Evolutionary conservation across 2,888 invertebrate genomes (phyloP).

Genomic region (Argyra leucocephala): DNA sequence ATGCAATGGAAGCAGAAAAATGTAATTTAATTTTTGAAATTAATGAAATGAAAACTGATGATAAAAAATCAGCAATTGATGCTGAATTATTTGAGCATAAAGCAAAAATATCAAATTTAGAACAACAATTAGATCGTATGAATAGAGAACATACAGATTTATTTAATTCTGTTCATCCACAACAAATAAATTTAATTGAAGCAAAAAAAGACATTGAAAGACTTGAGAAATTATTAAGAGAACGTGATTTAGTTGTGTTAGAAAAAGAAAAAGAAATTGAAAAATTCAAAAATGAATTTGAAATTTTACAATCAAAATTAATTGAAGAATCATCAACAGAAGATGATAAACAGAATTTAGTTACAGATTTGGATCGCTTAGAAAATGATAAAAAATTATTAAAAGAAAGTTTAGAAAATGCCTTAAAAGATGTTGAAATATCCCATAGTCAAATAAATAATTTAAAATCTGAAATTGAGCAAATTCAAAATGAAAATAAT

Average conservation of each 20-base stretch:
- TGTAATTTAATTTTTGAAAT: constrained; percentile 33
- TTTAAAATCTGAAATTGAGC: constrained; percentile 22
- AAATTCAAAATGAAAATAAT: constrained; percentile 16
- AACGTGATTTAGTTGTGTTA: constrained; percentile 17
- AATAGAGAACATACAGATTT: constrained; percentile 32
- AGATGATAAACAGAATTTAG: constrained; percentile 20
- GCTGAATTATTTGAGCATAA: constrained; percentile 24
- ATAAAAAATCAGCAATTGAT: constrained; percentile 26
- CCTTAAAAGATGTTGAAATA: constrained; percentile 13
- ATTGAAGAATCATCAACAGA: constrained; percentile 20
- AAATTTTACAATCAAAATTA: constrained; percentile 18
- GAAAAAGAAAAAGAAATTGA: constrained; percentile 24
- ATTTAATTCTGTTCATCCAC: constrained; percentile 29
- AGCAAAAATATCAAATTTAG: constrained; percentile 27
- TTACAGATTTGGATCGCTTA: constrained; percentile 18
- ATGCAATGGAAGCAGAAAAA: constrained; percentile 32
- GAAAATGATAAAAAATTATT: constrained; percentile 23
- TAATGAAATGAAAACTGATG: constrained; percentile 31
- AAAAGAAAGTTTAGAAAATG: constrained; percentile 23
- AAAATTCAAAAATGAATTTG: constrained; percentile 19
- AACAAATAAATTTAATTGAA: constrained; percentile 27
- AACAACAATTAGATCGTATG: constrained; percentile 29
- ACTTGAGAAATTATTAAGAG: constrained; percentile 26
- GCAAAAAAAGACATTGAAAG: constrained; percentile 28
- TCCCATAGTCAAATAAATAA: constrained; percentile 18